Conservation (phyloP, 2,113 vertebrate species). For the Saguinus midas region DNA sequence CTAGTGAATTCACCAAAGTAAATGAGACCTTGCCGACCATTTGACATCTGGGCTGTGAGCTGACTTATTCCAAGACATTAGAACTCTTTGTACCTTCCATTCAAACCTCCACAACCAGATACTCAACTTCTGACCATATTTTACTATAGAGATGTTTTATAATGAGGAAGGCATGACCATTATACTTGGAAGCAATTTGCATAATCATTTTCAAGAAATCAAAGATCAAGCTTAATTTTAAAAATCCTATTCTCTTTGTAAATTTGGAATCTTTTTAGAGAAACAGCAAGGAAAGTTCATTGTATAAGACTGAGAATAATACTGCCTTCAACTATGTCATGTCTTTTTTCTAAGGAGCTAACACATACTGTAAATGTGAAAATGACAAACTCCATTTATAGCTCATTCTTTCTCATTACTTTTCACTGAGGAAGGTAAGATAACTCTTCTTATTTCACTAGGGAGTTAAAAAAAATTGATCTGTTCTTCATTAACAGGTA, state of each 20-base stretch:
- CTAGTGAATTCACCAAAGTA: background rate
- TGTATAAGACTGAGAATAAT: slow-evolving; percentile 47
- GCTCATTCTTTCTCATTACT: slow-evolving; percentile 64
- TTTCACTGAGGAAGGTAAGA: slow-evolving; percentile 55
- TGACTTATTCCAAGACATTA: background rate
- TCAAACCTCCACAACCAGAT: background rate
- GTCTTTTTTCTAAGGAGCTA: slow-evolving; percentile 40
- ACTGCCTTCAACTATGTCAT: slow-evolving; percentile 54
- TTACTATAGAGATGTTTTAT: background rate
- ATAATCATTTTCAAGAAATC: background rate
- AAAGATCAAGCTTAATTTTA: slow-evolving; percentile 9
- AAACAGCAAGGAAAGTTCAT: slow-evolving; percentile 27
- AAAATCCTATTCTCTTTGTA: background rate
- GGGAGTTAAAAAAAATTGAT: slow-evolving; percentile 62
- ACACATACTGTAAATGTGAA: slow-evolving; percentile 61
- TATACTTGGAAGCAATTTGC: background rate
- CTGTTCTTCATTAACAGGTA: slow-evolving; percentile 55
- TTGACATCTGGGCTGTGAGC: background rate
- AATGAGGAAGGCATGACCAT: background rate
- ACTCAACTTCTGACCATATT: background rate
- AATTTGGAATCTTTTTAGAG: slow-evolving; percentile 30
- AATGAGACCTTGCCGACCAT: background rate
- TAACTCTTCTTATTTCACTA: slow-evolving; percentile 65
- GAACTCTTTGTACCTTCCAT: background rate
- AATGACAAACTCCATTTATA: slow-evolving; percentile 73